Evolutionary conservation across 2,888 invertebrate genomes (phyloP).

Genomic region (Hermaeophaga mercurialis): DNA sequence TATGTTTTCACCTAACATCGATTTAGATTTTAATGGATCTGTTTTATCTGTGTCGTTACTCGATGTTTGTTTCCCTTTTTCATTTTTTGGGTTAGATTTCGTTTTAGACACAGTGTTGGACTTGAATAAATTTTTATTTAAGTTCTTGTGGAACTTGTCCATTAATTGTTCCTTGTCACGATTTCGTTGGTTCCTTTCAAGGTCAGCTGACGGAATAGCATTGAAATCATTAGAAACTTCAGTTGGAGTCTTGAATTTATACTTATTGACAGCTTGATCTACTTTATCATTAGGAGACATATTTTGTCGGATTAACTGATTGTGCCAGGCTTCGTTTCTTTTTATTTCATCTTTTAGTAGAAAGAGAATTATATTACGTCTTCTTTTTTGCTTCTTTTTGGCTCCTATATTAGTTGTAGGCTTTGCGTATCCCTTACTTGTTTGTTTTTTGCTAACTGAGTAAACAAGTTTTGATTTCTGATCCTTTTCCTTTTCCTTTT

Average conservation of each 20-base stretch:
- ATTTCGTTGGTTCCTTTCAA: background rate
- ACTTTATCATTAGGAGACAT: background rate
- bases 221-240: slow-evolving; percentile 4
- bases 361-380: background rate
- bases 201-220: background rate
- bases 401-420: too few relatives aligned
- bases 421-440: background rate
- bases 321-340: background rate
- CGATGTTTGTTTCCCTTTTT: background rate
- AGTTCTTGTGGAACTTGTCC: background rate
- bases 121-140: background rate
- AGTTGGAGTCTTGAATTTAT: slow-evolving; percentile 3
- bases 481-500: background rate
- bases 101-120: background rate
- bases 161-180: background rate
- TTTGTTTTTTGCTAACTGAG: background rate
- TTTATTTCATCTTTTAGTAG: slow-evolving; percentile 1
- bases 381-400: background rate
- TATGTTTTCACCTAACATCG: background rate
- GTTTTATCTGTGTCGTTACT: background rate
- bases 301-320: background rate
- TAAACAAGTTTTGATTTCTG: background rate
- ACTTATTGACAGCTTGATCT: background rate
- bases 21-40: background rate
- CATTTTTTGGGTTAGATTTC: background rate